Evolutionary conservation across 2,888 invertebrate species (phyloP), one percentile per base, ranked within the genome.

Genomic region (Ophioninae sp.): DNA sequence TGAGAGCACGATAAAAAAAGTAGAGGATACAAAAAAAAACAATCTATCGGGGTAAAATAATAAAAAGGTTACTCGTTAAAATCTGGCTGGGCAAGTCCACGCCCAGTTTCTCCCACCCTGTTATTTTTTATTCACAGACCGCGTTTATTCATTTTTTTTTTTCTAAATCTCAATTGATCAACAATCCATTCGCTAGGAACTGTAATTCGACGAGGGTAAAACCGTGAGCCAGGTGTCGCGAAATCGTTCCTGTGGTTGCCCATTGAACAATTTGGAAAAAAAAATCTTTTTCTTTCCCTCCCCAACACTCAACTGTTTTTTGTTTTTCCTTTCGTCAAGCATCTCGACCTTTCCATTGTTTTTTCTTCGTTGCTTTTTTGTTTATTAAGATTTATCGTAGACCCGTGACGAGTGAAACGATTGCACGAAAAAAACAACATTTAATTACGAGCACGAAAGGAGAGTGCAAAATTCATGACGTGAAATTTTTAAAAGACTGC

Each of bases 361-460:
- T 61, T 23, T 50, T 77, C 61, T 80, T 83, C 83, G 80, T 83
- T 83, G 83, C 81, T 70, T 81, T 70, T 61, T 56, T 70, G 67
- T 56, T 30, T 50, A 61, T 82, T 67, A 41, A 65, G n/a, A 65
- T 62, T 59, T 23, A 50, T 69, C 61, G 57, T 76, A 73, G 77
- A 83, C 80, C 7, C 69, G 30, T 30, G 65, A n/a, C 57, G 39
- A 65, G 67, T 76, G 37, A 44, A 78, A 69, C 74, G 81, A 81
- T 78, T 57, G 21, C 56, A 56, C 68, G 44, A 50, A 39, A 50
- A 50, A 59, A 56, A 64, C 8, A 39, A 37, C 8, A 23, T 30
- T 44, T 6, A n/a, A 10, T 67, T 65, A 7, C n/a, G 0, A 56
- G n/a, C 7, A 3, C 8, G 68, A 50, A 50, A 30, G 30, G 30